phyloP scores from a whole-genome alignment of 2,888 invertebrate species.

The Ischnura elegans region DNA sequence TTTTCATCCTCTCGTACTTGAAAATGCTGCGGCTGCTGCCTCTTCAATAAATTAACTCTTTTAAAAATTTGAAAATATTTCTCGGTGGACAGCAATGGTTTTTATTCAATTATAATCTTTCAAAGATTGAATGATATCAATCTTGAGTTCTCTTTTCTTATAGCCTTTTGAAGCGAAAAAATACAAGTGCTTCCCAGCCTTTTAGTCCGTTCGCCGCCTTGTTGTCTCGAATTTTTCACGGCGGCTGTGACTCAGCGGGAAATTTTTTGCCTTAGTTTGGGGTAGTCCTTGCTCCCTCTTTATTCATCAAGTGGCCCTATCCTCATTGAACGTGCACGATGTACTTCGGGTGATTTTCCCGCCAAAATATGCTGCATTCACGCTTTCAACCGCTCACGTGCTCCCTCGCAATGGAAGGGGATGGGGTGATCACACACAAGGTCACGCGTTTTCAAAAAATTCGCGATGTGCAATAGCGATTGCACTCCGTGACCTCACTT shows the following conservation, averaged over 20 bases:
- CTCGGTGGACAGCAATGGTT: too few relatives aligned
- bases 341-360: background rate
- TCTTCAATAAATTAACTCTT: too few relatives aligned
- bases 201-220: background rate
- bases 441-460: conserved; percentile 22
- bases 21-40: too few relatives aligned
- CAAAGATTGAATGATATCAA: too few relatives aligned
- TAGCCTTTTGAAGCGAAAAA: background rate
- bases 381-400: background rate
- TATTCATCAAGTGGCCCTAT: background rate
- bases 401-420: background rate
- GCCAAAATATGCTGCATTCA: conserved; percentile 50
- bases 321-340: background rate
- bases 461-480: conserved; percentile 52
- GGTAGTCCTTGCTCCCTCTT: background rate
- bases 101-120: too few relatives aligned
- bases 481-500: conserved; percentile 36
- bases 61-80: too few relatives aligned
- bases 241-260: background rate
- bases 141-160: background rate
- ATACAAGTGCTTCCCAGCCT: background rate
- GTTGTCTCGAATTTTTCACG: background rate
- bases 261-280: background rate
- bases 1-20: too few relatives aligned
- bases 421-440: background rate